A percentile compares a stretch with the other conserved stretches of the same genome.
These are phyloP conservation scores for Prenolepis imparis DNA, from an alignment of 2,888 invertebrate genomes.

Conservation along the genomic window DNA sequence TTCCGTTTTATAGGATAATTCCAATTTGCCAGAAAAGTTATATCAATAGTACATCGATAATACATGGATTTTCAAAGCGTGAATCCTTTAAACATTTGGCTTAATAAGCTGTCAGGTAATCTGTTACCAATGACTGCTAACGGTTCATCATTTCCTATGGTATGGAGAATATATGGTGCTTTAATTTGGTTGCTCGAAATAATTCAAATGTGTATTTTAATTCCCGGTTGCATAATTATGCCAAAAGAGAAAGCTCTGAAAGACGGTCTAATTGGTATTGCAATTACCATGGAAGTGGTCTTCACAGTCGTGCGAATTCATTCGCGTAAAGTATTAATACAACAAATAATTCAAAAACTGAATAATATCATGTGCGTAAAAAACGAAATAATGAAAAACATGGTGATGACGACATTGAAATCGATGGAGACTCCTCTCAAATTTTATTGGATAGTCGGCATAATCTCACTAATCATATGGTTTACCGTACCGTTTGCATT, in stretches of 20 bases:
- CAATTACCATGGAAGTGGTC: slow-evolving; percentile 62
- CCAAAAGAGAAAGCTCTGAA: slow-evolving; percentile 59
- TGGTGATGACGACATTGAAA: slow-evolving; percentile 39
- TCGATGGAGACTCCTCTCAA: slow-evolving; percentile 63
- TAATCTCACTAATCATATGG: slow-evolving; percentile 60
- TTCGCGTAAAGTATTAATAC: slow-evolving; percentile 50
- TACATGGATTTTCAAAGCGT: slow-evolving; percentile 68
- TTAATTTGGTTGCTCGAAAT: slow-evolving; percentile 61
- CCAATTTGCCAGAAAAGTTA: neutral
- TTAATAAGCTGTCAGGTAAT: slow-evolving; percentile 73
- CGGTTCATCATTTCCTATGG: neutral
- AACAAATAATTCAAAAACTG: slow-evolving; percentile 63
- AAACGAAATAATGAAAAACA: slow-evolving; percentile 41
- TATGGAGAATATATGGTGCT: slow-evolving; percentile 54
- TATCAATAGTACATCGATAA: neutral
- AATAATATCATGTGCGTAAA: slow-evolving; percentile 57
- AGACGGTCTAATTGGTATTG: slow-evolving; percentile 54
- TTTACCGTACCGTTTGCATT: slow-evolving; percentile 40
- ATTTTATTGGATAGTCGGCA: slow-evolving; percentile 63
- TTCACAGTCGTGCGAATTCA: slow-evolving; percentile 65
- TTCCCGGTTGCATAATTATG: slow-evolving; percentile 51
- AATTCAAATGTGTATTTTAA: neutral
- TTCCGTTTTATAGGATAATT: neutral
- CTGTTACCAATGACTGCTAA: slow-evolving; percentile 64
- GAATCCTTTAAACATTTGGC: slow-evolving; percentile 65